Evolutionary conservation across 2,888 invertebrate genomes (phyloP), one percentile per base, ranked within the genome.

Genomic region (Lasioglossum calceatum): DNA sequence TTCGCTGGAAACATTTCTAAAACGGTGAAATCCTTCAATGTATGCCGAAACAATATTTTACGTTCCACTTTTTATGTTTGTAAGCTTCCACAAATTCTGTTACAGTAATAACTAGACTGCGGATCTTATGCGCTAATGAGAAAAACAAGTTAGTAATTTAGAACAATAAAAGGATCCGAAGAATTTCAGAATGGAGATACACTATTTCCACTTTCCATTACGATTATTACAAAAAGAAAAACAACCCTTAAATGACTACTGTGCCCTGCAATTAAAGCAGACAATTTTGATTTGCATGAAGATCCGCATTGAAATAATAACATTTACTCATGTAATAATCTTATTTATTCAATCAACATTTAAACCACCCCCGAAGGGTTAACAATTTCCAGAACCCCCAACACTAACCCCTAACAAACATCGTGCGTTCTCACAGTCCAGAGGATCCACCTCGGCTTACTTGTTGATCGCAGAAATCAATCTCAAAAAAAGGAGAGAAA

Each of bases 381-480:
- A 50, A 0, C 50, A 19, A 23, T 50, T 50, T 19, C 1, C 7
- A 50, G 50, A 19, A 50, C 7, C 19, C 7, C 50, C 4, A 47
- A 44, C 14, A 16, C 47, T 16, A 14, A 50, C 23, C 50, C 23
- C 50, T 23, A 54, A 14, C 14, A 32, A 16, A 32, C 64, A 27
- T 16, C 16, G 16, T 64, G 16, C 14, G 61, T 32, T 32, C 61
- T 50, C 54, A 23, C 23, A 23, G 23, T 54, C 23, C 54, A 1
- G 36, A 36, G 23, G 4, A 5, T n/a, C 23, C n/a, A 23, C 16
- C 50, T 10, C 23, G 14, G 12, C 75, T 54, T 36, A 74, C 36
- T 74, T 23, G 72, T 72, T 72, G 72, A 72, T 44, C 72, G 72
- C 72, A 44, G 27, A 5, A 44, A 44, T 70, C 72, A 27, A 72